phyloP scores from a whole-genome alignment of 2,113 vertebrate genomes.

The Regulus satrapa region DNA sequence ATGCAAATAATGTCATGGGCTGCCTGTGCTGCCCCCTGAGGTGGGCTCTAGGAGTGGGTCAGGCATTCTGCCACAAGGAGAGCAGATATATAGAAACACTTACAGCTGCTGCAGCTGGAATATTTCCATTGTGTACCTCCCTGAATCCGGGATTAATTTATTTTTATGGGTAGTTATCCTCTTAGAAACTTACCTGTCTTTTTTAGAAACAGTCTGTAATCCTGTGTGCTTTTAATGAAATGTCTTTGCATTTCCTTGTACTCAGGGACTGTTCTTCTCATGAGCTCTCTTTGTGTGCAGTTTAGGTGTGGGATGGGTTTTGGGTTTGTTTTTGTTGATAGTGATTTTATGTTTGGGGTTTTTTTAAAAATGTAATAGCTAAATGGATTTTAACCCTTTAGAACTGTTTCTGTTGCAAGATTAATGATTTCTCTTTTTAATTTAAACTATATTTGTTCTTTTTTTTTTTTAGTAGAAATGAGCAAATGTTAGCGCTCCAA shows the following conservation, averaged over 20 bases:
- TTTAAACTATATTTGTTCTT: background rate
- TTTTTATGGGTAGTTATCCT: background rate
- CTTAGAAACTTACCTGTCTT: background rate
- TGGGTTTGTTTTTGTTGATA: background rate
- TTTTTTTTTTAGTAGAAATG: background rate
- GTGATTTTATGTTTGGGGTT: background rate
- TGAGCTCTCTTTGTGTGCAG: background rate
- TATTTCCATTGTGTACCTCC: background rate
- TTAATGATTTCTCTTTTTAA: background rate
- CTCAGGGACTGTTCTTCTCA: background rate
- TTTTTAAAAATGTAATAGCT: background rate
- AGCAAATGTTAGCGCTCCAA: background rate
- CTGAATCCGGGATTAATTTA: background rate
- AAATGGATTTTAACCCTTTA: background rate
- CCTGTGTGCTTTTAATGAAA: background rate
- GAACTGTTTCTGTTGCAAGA: background rate
- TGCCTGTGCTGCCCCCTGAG: background rate
- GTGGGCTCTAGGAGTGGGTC: background rate
- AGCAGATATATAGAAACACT: fast-evolving
- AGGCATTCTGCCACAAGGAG: background rate
- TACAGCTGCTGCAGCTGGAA: background rate
- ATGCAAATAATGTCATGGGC: too few species aligned
- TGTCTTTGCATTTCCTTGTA: background rate
- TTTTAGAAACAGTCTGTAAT: background rate
- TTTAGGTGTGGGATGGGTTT: background rate